Evolutionary conservation across 1,140 invertebrate species (phyloP).

Genomic region (Latrodectus geometricus): DNA sequence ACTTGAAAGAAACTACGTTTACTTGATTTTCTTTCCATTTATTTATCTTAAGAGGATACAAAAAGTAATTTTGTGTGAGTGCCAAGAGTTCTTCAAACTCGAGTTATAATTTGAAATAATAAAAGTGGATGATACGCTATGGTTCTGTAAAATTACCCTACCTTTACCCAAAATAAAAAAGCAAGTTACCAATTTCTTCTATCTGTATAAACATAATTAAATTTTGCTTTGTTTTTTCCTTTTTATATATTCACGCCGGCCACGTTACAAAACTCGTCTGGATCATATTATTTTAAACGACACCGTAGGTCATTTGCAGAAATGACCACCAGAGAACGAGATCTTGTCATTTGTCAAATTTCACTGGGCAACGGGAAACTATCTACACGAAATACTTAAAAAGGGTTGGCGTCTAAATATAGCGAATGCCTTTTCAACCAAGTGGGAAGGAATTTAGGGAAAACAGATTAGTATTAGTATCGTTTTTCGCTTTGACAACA

Average conservation of each 20-base stretch:
- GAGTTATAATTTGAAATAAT: no score
- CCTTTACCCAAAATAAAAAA: no score
- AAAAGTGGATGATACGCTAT: no score
- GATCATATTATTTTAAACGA: constrained; percentile 44
- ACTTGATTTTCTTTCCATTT: no score
- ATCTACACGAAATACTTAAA: constrained; percentile 49
- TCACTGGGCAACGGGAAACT: not conserved
- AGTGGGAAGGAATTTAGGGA: not conserved
- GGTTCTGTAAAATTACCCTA: no score
- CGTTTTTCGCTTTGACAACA: constrained; percentile 38
- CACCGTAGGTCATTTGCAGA: constrained; percentile 44
- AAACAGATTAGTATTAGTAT: constrained; percentile 52
- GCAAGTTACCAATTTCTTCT: no score
- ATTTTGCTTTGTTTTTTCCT: constrained; percentile 27
- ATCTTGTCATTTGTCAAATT: constrained; percentile 60
- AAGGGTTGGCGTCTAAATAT: constrained; percentile 49
- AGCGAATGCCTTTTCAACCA: not conserved
- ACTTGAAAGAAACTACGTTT: no score
- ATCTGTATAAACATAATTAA: constrained; percentile 26
- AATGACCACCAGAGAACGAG: constrained; percentile 35
- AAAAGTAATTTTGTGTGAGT: no score
- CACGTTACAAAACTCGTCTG: not conserved
- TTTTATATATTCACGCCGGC: constrained; percentile 25
- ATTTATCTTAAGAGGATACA: no score
- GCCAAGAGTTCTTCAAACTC: no score